Conservation (phyloP, 2,797 vertebrate genomes). For the Yasuhikotakia modesta region DNA sequence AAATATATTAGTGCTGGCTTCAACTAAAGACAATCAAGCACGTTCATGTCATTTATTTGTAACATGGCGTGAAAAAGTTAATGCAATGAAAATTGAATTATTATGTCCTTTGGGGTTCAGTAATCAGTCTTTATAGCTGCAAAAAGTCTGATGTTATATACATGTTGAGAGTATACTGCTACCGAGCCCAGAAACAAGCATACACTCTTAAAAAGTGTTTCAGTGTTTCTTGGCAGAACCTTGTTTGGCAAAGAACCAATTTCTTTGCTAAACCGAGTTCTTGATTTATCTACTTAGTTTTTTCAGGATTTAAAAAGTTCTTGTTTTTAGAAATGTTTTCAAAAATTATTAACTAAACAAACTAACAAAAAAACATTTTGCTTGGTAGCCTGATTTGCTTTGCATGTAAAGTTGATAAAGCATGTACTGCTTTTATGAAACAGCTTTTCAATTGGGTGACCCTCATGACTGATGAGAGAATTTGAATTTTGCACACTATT, state of each 20-base stretch:
- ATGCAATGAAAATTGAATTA: slow-evolving; percentile 19
- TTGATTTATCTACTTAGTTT: no score
- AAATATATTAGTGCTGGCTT: slow-evolving; percentile 36
- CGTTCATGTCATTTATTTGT: no score
- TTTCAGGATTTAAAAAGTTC: no score
- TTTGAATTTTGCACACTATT: slow-evolving; percentile 45
- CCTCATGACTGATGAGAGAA: slow-evolving; percentile 36
- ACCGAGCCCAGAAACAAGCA: neutral
- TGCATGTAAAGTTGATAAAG: neutral
- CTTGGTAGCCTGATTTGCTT: neutral
- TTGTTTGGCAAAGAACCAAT: no score
- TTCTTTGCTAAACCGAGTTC: neutral
- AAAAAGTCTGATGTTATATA: neutral
- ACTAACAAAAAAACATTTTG: neutral
- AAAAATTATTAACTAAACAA: no score
- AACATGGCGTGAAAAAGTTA: slow-evolving; percentile 5
- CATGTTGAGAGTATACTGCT: no score
- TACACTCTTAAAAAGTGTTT: no score
- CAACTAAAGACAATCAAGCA: no score
- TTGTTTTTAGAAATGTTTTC: no score
- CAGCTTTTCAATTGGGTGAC: slow-evolving; percentile 24
- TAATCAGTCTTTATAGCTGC: slow-evolving; percentile 1
- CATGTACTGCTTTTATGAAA: slow-evolving; percentile 32
- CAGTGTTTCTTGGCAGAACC: no score
- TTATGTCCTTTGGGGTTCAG: slow-evolving; percentile 13